These are phyloP conservation scores for Deroptyus accipitrinus DNA, from an alignment of 2,113 vertebrate genomes.

Conservation along the genomic window DNA sequence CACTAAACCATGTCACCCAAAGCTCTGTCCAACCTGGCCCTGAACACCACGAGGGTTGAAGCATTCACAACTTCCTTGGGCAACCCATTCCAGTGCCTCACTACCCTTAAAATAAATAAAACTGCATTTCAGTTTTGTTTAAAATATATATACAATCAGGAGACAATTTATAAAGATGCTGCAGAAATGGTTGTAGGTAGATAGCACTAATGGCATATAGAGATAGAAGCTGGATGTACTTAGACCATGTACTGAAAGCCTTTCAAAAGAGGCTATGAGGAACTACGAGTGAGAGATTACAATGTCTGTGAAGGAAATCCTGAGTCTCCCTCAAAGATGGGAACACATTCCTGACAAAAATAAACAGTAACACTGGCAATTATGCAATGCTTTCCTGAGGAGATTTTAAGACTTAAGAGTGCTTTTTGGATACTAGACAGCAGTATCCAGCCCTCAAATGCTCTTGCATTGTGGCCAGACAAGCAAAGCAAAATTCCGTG, in stretches of 20 bases:
- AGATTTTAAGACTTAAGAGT: background rate
- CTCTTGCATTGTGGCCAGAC: background rate
- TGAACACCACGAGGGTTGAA: too few relatives aligned
- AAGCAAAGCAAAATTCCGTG: background rate
- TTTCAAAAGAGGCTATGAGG: background rate
- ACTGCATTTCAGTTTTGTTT: background rate
- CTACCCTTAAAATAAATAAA: background rate
- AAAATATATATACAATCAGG: background rate
- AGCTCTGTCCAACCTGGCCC: too few relatives aligned
- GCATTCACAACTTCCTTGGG: too few relatives aligned
- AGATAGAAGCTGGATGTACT: background rate
- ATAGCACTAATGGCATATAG: rapidly evolving
- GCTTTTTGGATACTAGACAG: background rate
- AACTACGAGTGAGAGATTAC: background rate
- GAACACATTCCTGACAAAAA: background rate
- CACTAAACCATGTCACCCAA: too few relatives aligned
- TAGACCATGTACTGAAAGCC: background rate
- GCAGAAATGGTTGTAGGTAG: background rate
- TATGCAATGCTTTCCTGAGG: background rate
- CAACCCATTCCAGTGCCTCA: too few relatives aligned
- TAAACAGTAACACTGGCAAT: background rate
- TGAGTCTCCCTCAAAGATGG: background rate
- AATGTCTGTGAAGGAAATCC: background rate
- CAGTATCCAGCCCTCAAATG: background rate
- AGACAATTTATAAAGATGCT: background rate